Evolutionary conservation across 2,888 invertebrate genomes (phyloP), one percentile per base, ranked within the genome.

Genomic region (Eustalomyia histrio): DNA sequence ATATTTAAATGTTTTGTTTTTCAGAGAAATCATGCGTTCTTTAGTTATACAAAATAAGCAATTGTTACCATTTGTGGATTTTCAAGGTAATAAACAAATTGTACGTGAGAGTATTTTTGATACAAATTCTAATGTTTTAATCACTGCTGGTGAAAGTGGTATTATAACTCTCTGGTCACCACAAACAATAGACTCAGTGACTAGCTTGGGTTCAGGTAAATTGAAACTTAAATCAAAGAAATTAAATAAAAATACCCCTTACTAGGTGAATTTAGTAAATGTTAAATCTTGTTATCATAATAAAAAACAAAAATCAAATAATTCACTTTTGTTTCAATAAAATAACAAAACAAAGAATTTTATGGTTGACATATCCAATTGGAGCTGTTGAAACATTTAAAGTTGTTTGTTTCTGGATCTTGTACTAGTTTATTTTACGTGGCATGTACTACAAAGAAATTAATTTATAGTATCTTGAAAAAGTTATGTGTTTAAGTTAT

Each of bases 141-240:
- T 95, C 80, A 95, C 95, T 10, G 93, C 94, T 18, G 96, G 96
- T 4, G 96, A 96, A 91, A 90, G 92, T n/a, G 94, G 95, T 14
- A 89, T 93, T 53, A 85, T 96, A 12, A 93, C 93, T 85, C 90
- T 94, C 53, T 96, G 96, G 96, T 90, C 91, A 79, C 87, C 87
- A 16, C 47, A 69, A 16, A n/a, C 55, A n/a, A 16, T 47, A 14
- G n/a, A 47, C 12, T 35, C 16, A 52, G 71, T 1, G 12, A 76
- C 4, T n/a, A 29, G 29, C 7, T 7, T 39, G 14, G 29, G 10
- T 57, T 12, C 65, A 6, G 75, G 29, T 12, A 84, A 84, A 39
- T 52, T 85, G 0, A 87, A 88, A 69, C 72, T 58, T 6, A 87
- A 85, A 69, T 82, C 69, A 50, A 64, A 82, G 12, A 86, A 85